Base-by-base conservation (phyloP, 2,113 vertebrate genomes). In the Ailuropoda melanoleuca region DNA sequence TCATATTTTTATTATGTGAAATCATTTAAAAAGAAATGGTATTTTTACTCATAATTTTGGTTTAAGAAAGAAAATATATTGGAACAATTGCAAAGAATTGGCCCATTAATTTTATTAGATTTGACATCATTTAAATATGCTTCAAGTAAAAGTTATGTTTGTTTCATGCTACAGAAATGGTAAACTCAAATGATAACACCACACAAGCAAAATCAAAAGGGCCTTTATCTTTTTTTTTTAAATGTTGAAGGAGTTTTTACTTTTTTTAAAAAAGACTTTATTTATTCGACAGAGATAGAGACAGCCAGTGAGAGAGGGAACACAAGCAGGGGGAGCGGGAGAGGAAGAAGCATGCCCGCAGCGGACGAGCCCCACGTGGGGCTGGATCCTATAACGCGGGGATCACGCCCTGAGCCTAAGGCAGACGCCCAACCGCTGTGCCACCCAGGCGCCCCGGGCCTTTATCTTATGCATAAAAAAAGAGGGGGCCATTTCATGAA, bases 1-100 rank as follows among this genome's bases (percentile, higher is more conserved):
- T 83, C 62, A 48, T 93, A 46, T 96, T 97, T 90, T 96, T 96
- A 93, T 94, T 96, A 95, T 80, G 34, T 70, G 68, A 97, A 96
- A 74, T 89, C 82, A 97, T 89, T 93, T 94, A 37, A 92, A 96
- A 96, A 68, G 89, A 88, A 62, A 92, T 58, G 60, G 14, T 34
- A 94, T 94, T 64, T 74, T 97, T 94, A 86, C 31, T 94, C 31
- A 88, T 64, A 95, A 87, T 58, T 94, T 96, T 85, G 82, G 87
- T 94, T 78, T 92, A 89, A 89, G 50, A 96, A 89, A 91, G 75
- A 39, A 86, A 97, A 95, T 93, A 77, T 48, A 75, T 80, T 70
- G 39, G 60, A 94, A 72, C 62, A 95, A 90, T 48, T 94, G 66
- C 34, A 93, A 93, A 92, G 68, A 94, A 87, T 29, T 55, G 74